Evolutionary conservation across 30 jellyfish, hydroid and myxozoan genomes (phyloP).

Genomic region (Aurelia aurita complex sp. Pacific): DNA sequence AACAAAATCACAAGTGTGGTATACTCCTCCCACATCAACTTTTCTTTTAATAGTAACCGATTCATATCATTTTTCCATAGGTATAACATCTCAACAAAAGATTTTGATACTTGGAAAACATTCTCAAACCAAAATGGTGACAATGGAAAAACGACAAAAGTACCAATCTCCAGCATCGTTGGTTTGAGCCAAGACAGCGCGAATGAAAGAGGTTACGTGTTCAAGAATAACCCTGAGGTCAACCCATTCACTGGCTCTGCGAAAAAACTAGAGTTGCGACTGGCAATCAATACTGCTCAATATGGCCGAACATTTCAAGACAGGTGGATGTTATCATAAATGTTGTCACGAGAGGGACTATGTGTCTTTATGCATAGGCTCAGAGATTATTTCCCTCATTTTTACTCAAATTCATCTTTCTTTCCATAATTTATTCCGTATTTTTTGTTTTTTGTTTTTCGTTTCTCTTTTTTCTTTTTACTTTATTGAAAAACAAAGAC

Average conservation of each 20-base stretch:
- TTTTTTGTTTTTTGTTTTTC: no score
- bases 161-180: constrained; percentile 46
- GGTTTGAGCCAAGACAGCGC: constrained; percentile 47
- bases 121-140: constrained; percentile 57
- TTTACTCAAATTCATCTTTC: no score
- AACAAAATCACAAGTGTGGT: no score
- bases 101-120: constrained; percentile 74
- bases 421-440: no score
- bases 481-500: no score
- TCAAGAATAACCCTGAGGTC: constrained; percentile 70
- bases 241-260: constrained; percentile 29
- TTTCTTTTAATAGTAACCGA: no score
- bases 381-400: no score
- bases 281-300: constrained; percentile 98
- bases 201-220: constrained; percentile 52
- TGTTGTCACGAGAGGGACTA: no score
- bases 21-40: no score
- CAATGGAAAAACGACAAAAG: constrained; percentile 41
- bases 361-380: no score
- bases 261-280: constrained; percentile 58
- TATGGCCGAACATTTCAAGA: constrained; percentile 96
- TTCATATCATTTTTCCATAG: not conserved
- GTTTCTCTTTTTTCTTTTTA: no score
- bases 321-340: constrained; percentile 46
- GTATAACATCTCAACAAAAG: constrained; percentile 93